Evolutionary conservation across 2,113 vertebrate species (phyloP), one percentile per base, ranked within the genome.

Genomic region (Dipodomys stephensi): DNA sequence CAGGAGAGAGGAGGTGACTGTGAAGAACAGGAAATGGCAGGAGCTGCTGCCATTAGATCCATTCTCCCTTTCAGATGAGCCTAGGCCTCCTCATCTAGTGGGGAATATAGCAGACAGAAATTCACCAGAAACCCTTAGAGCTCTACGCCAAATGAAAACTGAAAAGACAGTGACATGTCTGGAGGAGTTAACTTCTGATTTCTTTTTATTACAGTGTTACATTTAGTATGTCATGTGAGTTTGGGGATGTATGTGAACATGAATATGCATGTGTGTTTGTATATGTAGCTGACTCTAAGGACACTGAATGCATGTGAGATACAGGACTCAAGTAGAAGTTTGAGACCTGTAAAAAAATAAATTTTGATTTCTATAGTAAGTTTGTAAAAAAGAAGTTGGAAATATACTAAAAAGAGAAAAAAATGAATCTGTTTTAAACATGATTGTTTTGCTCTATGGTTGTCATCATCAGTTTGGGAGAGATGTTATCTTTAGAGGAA

Each of bases 41-140:
- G 71, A 32, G 25, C 9, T 2, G 22, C 9, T 30, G 10, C 2
- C 16, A 1, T 32, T 15, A 0, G 6, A 1, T 27, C 19, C 6
- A 62, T 11, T 77, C 35, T n/a, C 39, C n/a, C 7, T 7, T 62
- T 53, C 9, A 49, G 68, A 18, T 32, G 8, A 13, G 32, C 4
- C 30, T 30, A 1, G 22, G 28, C 5, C 6, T 62, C 30, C 19
- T 15, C 2, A 13, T 32, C 74, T n/a, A 60, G 6, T 12, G 60
- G 28, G 4, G 23, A 28, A 4, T 23, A 6, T 32, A 11, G 7
- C 1, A 5, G 4, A 3, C 32, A 18, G 3, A 13, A 67, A 32
- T 0, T 7, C 11, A 15, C 5, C 2, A 69, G 46, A 15, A 46
- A 7, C 1, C 10, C 27, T 44, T 4, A 30, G 13, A 74, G 12